Base-by-base conservation (phyloP, 2,113 vertebrate genomes). In the Muntiacus reevesi region DNA sequence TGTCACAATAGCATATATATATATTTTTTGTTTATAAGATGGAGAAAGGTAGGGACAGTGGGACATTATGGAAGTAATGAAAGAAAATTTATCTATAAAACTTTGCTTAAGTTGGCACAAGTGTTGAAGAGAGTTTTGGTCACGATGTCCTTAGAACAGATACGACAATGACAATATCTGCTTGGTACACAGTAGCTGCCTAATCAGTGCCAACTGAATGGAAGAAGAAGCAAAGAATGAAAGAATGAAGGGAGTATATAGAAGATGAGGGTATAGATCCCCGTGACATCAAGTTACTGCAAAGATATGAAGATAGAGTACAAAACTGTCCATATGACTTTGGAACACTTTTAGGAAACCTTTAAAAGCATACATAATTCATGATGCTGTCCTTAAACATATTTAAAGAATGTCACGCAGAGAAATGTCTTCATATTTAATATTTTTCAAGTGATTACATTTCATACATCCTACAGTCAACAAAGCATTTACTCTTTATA, bases 361-460 rank as follows among this genome's bases (percentile, higher is more conserved):
- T 95, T 97, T 78, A 82, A 96, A 95, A 60, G 40, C 47, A 97
- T 87, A 25, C 27, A 83, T 94, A 91, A 95, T 93, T 97, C 78
- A 92, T 83, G 33, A 76, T 43, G 33, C 45, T 55, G 14, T 87
- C 84, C 76, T 94, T 96, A 82, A 95, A 93, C 52, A 67, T 92
- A 94, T 47, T 87, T 71, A 93, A 95, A 95, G 36, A 94, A 95
- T 89, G 84, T 91, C 62, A 64, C 21, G 40, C 59, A 74, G 81
- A 57, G 71, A 96, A 98, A 97, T 82, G 27, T 59, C 57, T 96
- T 94, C 52, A 91, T 93, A 47, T 83, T 91, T 23, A 87, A 10
- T 50, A 91, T 60, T 89, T 95, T 89, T 43, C 76, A 97, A 87
- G 52, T 81, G 71, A 88, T 95, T 82, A 76, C 33, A 94, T 84